A percentile compares a stretch with the other conserved stretches of the same genome.
Conservation (phyloP, 1,140 invertebrate genomes). For the Euglossa dilemma region DNA sequence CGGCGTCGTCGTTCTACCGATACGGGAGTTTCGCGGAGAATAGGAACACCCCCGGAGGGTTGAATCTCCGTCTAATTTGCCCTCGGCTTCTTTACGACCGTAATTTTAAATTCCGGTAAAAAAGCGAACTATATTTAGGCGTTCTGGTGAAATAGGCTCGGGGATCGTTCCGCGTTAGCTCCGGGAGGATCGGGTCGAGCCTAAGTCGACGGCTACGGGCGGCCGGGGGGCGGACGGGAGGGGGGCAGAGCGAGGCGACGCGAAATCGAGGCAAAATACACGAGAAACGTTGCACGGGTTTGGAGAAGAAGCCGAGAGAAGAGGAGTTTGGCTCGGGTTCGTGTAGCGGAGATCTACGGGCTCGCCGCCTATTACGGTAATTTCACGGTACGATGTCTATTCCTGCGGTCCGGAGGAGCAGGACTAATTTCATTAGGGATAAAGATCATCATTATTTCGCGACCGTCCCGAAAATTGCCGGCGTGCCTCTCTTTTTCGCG, state of each 20-base stretch:
- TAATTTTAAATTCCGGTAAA: constrained; percentile 75
- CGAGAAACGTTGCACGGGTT: constrained; percentile 22
- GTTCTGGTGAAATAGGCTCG: constrained; percentile 63
- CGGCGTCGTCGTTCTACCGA: neutral
- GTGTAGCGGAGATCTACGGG: constrained; percentile 56
- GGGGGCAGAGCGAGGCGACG: neutral
- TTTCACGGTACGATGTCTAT: constrained; percentile 77
- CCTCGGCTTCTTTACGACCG: constrained; percentile 75
- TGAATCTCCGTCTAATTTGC: constrained; percentile 75
- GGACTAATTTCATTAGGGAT: constrained; percentile 80
- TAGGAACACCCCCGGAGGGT: constrained; percentile 60
- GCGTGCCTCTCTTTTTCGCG: constrained; percentile 65
- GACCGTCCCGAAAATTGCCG: constrained; percentile 74
- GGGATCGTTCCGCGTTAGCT: constrained; percentile 54
- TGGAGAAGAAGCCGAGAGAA: neutral
- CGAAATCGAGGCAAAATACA: constrained; percentile 63
- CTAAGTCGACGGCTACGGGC: no score
- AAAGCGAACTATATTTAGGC: constrained; percentile 72
- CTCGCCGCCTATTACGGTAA: constrained; percentile 76
- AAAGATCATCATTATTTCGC: constrained; percentile 79
- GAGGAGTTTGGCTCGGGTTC: constrained; percentile 12
- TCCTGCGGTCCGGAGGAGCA: constrained; percentile 68
- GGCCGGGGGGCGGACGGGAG: no score
- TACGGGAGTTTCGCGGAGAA: constrained; percentile 34
- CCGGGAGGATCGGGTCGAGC: constrained; percentile 1